Conservation (phyloP, 2,888 invertebrate species). For the Dynastes hyllus region DNA sequence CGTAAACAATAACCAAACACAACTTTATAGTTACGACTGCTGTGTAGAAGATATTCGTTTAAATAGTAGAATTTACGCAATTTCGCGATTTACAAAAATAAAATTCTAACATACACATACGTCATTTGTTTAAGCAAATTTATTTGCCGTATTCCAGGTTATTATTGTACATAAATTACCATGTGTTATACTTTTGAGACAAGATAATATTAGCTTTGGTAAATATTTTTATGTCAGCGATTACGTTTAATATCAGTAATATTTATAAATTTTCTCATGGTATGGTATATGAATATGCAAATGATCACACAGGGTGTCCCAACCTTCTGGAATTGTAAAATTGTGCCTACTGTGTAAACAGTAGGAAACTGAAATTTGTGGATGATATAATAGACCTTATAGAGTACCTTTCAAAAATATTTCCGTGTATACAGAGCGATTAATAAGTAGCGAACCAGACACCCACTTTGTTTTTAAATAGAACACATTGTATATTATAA, state of each 20-base stretch:
- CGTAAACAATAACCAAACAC: too few species aligned
- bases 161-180: not conserved
- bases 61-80: not conserved
- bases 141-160: not conserved
- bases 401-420: too few species aligned
- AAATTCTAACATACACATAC: not conserved
- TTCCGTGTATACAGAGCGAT: too few species aligned
- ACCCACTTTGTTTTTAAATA: too few species aligned
- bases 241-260: constrained; percentile 23
- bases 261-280: not conserved
- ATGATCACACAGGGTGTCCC: too few species aligned
- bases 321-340: too few species aligned
- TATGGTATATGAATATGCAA: not conserved
- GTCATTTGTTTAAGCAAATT: not conserved
- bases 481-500: too few species aligned
- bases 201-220: constrained; percentile 34
- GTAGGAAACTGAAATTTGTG: too few species aligned
- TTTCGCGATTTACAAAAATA: not conserved
- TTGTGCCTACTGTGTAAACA: too few species aligned
- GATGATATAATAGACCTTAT: too few species aligned
- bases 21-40: not conserved
- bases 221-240: constrained; percentile 26
- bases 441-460: too few species aligned
- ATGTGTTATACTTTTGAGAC: not conserved
- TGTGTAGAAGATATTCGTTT: not conserved